These are phyloP conservation scores for Hymenopus coronatus DNA, from an alignment of 2,888 invertebrate species.

Conservation along the genomic window DNA sequence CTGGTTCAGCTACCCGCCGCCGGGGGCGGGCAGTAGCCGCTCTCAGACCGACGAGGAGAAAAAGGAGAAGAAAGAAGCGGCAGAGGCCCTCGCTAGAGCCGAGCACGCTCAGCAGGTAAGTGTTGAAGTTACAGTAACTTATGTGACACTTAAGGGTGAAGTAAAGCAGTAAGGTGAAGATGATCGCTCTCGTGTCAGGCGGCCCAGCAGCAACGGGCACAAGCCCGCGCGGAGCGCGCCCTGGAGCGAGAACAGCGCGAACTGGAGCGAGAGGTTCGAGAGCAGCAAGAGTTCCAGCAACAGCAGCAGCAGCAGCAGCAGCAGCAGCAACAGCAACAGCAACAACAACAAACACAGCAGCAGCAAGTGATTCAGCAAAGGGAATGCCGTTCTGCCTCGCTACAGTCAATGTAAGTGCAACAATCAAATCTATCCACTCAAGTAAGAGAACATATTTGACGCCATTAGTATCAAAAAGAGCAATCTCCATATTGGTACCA, in stretches of 20 bases:
- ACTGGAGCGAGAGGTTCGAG: slow-evolving; percentile 55
- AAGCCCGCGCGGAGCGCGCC: slow-evolving; percentile 36
- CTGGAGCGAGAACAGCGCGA: slow-evolving; percentile 46
- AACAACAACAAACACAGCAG: slow-evolving; percentile 54
- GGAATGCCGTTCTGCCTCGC: slow-evolving; percentile 61
- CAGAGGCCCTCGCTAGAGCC: slow-evolving; percentile 38
- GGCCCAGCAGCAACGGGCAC: slow-evolving; percentile 36
- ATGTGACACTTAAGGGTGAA: neutral
- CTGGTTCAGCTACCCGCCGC: slow-evolving; percentile 81
- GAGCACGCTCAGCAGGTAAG: slow-evolving; percentile 38
- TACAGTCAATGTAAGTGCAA: slow-evolving; percentile 53
- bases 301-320: slow-evolving; percentile 49
- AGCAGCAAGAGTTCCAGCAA: slow-evolving; percentile 52
- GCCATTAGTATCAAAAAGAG: too few species aligned
- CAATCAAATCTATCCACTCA: too few species aligned
- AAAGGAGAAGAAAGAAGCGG: slow-evolving; percentile 43
- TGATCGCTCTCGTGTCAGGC: slow-evolving; percentile 13
- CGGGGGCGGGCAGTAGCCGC: slow-evolving; percentile 64
- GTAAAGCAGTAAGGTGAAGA: neutral
- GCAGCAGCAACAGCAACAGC: slow-evolving; percentile 52
- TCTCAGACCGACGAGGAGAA: slow-evolving; percentile 59
- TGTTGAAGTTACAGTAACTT: neutral
- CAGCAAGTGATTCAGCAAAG: slow-evolving; percentile 40
- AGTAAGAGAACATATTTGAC: too few species aligned
- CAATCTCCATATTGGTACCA: too few species aligned